Percentiles rank a stretch among this genome's conserved stretches.
phyloP scores from a whole-genome alignment of 1,140 invertebrate species.

The Trachymyrmex cornetzi region DNA sequence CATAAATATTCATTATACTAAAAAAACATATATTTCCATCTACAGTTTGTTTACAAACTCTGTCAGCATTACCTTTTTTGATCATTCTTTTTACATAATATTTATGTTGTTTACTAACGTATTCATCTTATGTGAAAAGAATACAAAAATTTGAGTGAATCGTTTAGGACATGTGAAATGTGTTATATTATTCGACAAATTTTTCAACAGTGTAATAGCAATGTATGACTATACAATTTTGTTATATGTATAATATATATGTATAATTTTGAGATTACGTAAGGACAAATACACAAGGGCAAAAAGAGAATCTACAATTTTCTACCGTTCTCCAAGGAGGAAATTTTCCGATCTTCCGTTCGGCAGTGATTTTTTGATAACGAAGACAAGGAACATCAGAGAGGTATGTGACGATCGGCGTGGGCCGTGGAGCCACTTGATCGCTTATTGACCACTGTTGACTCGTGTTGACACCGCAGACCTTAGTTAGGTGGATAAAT shows the following conservation, averaged over 20 bases:
- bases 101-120: too few species aligned
- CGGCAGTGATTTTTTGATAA: slow-evolving; percentile 27
- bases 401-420: slow-evolving; percentile 79
- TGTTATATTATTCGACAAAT: not conserved
- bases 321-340: not conserved
- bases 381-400: slow-evolving; percentile 63
- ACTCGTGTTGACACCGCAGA: slow-evolving; percentile 87
- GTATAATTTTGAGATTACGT: not conserved
- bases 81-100: too few species aligned
- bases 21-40: too few species aligned
- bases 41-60: too few species aligned
- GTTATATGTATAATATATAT: not conserved
- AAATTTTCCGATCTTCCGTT: not conserved
- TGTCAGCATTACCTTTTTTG: too few species aligned
- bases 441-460: slow-evolving; percentile 87
- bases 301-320: not conserved
- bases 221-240: not conserved
- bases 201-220: too few species aligned
- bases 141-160: too few species aligned
- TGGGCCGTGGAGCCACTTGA: slow-evolving; percentile 85
- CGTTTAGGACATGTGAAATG: too few species aligned
- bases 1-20: too few species aligned
- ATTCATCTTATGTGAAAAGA: too few species aligned
- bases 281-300: not conserved
- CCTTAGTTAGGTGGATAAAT: slow-evolving; percentile 86